A percentile compares a stretch with the other conserved stretches of the same genome.
Conservation (phyloP, 1,140 invertebrate genomes). For the Drosophila saltans region DNA sequence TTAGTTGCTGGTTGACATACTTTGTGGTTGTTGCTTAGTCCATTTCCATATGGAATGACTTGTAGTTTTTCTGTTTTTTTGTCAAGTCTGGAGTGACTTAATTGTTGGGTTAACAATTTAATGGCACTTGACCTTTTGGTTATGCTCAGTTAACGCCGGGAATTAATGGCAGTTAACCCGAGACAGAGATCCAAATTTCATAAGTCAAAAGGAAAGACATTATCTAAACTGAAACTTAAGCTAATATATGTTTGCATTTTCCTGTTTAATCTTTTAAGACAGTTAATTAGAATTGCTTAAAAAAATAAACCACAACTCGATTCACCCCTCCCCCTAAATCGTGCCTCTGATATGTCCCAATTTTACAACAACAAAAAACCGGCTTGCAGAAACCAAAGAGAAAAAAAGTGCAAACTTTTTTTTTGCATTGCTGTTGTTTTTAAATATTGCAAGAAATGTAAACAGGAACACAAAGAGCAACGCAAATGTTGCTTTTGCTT, state of each 20-base stretch:
- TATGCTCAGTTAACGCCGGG: neutral
- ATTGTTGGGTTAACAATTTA: constrained; percentile 37
- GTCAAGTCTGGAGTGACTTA: constrained; percentile 20
- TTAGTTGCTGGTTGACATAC: constrained; percentile 50
- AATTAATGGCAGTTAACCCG: constrained; percentile 5
- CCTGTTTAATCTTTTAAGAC: neutral
- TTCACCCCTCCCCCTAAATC: neutral
- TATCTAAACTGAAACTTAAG: neutral
- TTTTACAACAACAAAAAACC: constrained; percentile 46
- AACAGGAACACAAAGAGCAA: constrained; percentile 66
- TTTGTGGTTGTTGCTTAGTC: constrained; percentile 36
- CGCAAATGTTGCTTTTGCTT: constrained; percentile 29
- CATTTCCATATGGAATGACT: constrained; percentile 48
- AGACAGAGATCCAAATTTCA: constrained; percentile 3
- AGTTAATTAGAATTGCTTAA: neutral
- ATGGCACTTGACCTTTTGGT: constrained; percentile 24
- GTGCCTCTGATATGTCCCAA: constrained; percentile 59
- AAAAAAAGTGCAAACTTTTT: constrained; percentile 23
- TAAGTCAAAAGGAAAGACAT: neutral
- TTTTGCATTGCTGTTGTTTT: constrained; percentile 41
- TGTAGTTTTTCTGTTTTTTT: neutral
- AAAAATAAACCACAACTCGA: neutral
- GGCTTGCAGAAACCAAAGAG: constrained; percentile 35
- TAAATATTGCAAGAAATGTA: constrained; percentile 74
- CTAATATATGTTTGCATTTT: too few relatives aligned